Conservation (phyloP, 2,888 invertebrate species). For the Desoria tigrina region DNA sequence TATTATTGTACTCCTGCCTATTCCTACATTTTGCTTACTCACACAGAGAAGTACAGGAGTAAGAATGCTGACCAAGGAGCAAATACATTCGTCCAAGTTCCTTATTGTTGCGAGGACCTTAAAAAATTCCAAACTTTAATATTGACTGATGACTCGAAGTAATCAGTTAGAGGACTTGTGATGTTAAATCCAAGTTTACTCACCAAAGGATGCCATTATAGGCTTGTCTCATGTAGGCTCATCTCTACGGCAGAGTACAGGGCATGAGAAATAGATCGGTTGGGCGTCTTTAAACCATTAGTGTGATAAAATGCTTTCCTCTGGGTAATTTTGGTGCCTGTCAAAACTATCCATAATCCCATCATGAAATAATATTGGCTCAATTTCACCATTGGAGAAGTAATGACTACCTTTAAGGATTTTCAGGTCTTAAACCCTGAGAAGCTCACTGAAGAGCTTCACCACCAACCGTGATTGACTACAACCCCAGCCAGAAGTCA, state of each 20-base stretch:
- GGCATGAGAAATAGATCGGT: conserved; percentile 18
- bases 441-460: neutral
- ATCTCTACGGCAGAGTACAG: too few species aligned
- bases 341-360: conserved; percentile 31
- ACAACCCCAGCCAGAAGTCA: neutral
- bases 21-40: neutral
- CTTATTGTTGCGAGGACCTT: too few species aligned
- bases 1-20: neutral
- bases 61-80: conserved; percentile 1
- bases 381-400: conserved; percentile 11
- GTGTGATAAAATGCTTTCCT: conserved; percentile 31
- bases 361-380: conserved; percentile 20
- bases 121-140: too few species aligned
- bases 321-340: conserved; percentile 21
- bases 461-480: conserved; percentile 32
- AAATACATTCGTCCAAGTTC: neutral
- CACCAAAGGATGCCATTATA: neutral
- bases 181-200: neutral
- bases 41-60: neutral
- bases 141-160: neutral
- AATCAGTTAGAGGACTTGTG: neutral
- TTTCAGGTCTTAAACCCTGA: neutral
- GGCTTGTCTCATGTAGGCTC: too few species aligned
- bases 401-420: conserved; percentile 16
- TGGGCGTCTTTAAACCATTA: conserved; percentile 37